phyloP scores from a whole-genome alignment of 2,113 vertebrate genomes.

The Rallus limicola region DNA sequence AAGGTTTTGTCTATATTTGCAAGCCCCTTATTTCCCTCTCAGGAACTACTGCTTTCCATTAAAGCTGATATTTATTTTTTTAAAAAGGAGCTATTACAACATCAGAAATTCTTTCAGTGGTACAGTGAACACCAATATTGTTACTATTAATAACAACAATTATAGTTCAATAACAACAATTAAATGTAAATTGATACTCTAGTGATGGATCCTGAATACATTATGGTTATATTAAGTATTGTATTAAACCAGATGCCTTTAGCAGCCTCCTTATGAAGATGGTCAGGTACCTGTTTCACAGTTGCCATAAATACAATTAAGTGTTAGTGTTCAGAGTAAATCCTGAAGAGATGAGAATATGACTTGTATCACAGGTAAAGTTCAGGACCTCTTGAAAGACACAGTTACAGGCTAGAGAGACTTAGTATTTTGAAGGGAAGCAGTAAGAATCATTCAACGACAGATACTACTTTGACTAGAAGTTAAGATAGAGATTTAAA shows the following conservation, averaged over 20 bases:
- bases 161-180: not conserved
- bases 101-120: not conserved
- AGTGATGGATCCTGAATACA: not conserved
- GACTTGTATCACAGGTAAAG: not conserved
- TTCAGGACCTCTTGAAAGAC: not conserved
- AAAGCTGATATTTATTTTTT: not conserved
- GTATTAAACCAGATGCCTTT: not conserved
- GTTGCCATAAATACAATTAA: not conserved
- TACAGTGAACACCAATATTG: not conserved
- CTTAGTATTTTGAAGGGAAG: not conserved
- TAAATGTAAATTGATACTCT: not conserved
- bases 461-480: not conserved
- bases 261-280: not conserved
- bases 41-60: slow-evolving; percentile 10
- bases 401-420: not conserved
- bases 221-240: not conserved
- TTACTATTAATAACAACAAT: not conserved
- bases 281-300: not conserved
- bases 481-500: not conserved
- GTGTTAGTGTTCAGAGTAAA: not conserved
- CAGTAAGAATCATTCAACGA: not conserved
- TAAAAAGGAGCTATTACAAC: not conserved
- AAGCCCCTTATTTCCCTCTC: slow-evolving; percentile 20
- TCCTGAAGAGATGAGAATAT: not conserved
- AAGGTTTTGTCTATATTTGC: slow-evolving; percentile 48